Conservation (phyloP, 2,888 invertebrate species). For the Apodemia hepburni region DNA sequence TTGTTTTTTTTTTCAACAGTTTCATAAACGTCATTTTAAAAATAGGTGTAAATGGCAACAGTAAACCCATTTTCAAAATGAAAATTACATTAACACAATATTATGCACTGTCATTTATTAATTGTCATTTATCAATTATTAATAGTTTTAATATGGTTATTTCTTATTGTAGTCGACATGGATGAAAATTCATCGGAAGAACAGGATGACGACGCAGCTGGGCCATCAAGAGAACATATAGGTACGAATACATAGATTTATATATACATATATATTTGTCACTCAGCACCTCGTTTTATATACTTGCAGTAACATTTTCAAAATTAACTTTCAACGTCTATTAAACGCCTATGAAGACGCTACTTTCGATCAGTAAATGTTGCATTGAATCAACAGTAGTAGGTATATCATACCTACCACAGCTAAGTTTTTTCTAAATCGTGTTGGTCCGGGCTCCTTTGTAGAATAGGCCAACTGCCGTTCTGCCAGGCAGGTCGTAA, state of each 20-base stretch:
- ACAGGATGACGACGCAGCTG: constrained; percentile 18
- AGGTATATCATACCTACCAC: too few species aligned
- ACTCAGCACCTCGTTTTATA: too few species aligned
- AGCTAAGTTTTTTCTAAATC: too few species aligned
- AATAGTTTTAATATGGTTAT: background rate
- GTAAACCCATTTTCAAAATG: background rate
- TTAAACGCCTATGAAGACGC: too few species aligned
- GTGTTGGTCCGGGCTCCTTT: too few species aligned
- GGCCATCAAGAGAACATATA: background rate
- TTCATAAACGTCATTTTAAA: background rate
- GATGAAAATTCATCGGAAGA: constrained; percentile 15
- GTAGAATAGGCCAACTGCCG: too few species aligned
- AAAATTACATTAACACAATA: background rate
- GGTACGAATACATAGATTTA: constrained; percentile 6
- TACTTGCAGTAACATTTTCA: too few species aligned
- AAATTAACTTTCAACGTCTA: too few species aligned
- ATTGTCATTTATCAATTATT: background rate
- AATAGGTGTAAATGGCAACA: background rate
- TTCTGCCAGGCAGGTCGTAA: too few species aligned
- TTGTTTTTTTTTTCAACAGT: background rate
- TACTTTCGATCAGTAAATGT: too few species aligned
- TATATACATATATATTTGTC: background rate
- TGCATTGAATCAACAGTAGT: too few species aligned
- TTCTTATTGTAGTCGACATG: constrained; percentile 11
- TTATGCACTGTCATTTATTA: too few species aligned